A percentile compares a stretch with the other conserved stretches of the same genome.
Conservation (phyloP, 53 echinoderm and acorn worm species). For the Astropecten irregularis region DNA sequence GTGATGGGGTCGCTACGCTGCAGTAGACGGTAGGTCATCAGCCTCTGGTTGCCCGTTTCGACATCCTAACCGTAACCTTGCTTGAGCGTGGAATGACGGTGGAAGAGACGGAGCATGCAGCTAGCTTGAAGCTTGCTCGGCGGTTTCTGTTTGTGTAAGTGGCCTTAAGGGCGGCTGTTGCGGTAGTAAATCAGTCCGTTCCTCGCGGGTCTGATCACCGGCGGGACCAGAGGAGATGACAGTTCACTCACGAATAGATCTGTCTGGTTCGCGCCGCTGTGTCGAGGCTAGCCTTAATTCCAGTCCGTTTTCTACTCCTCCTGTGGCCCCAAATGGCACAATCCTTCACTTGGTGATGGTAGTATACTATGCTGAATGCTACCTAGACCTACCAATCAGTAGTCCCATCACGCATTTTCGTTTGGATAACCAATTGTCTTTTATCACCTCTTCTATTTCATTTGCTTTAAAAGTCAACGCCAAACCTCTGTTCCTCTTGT, state of each 20-base stretch:
- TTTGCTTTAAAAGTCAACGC: too few relatives aligned
- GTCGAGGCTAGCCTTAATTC: too few relatives aligned
- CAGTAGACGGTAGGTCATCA: constrained; percentile 61
- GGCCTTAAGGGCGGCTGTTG: background rate
- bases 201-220: constrained; percentile 15
- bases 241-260: constrained; percentile 6
- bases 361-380: too few relatives aligned
- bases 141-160: constrained; percentile 21
- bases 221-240: constrained; percentile 9
- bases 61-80: constrained; percentile 21
- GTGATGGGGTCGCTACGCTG: constrained; percentile 50
- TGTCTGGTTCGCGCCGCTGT: background rate
- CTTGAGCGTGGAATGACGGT: background rate
- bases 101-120: background rate
- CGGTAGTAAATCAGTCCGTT: constrained; percentile 35
- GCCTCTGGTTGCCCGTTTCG: constrained; percentile 4
- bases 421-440: too few relatives aligned
- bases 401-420: too few relatives aligned
- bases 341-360: too few relatives aligned
- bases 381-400: too few relatives aligned
- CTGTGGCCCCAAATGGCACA: too few relatives aligned
- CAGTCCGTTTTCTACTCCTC: too few relatives aligned
- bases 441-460: too few relatives aligned
- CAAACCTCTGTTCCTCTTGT: too few relatives aligned
- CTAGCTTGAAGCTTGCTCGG: background rate